These are phyloP conservation scores for Mythimna albipuncta DNA, from an alignment of 2,888 invertebrate genomes.

Conservation along the genomic window DNA sequence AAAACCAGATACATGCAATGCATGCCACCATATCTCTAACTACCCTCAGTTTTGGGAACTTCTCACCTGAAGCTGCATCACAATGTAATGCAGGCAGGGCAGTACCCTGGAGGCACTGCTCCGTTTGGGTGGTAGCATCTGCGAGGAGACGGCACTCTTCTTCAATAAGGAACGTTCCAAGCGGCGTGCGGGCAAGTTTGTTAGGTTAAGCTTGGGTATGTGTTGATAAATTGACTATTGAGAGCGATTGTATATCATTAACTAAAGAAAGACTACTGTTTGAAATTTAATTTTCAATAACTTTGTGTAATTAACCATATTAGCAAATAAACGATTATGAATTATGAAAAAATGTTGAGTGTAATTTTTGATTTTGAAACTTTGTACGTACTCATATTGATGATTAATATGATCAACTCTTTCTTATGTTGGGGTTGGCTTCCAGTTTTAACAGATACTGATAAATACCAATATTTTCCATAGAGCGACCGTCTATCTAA, in stretches of 20 bases:
- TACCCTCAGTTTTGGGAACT: constrained; percentile 81
- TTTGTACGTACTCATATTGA: too few species aligned
- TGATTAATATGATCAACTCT: too few species aligned
- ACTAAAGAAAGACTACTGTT: not conserved
- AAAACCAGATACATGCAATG: constrained; percentile 40
- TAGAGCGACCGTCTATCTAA: not conserved
- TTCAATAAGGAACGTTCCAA: constrained; percentile 74
- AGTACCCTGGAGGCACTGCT: constrained; percentile 84
- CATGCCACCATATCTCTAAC: constrained; percentile 65
- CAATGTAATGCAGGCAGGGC: constrained; percentile 87
- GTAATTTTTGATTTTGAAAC: not conserved
- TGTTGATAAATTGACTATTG: constrained; percentile 58
- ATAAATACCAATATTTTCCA: not conserved
- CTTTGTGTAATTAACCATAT: too few species aligned
- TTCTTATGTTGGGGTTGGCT: not conserved
- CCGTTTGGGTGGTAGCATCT: constrained; percentile 87
- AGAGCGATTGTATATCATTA: not conserved
- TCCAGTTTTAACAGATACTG: not conserved
- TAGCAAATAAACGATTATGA: too few species aligned
- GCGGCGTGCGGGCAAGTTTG: constrained; percentile 76
- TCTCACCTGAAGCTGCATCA: constrained; percentile 89
- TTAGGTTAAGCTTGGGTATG: constrained; percentile 61
- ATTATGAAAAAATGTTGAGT: too few species aligned
- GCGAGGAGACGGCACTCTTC: constrained; percentile 87
- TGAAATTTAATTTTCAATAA: not conserved